These are phyloP conservation scores for Atethmia centrago DNA, from an alignment of 2,888 invertebrate genomes.

Conservation along the genomic window DNA sequence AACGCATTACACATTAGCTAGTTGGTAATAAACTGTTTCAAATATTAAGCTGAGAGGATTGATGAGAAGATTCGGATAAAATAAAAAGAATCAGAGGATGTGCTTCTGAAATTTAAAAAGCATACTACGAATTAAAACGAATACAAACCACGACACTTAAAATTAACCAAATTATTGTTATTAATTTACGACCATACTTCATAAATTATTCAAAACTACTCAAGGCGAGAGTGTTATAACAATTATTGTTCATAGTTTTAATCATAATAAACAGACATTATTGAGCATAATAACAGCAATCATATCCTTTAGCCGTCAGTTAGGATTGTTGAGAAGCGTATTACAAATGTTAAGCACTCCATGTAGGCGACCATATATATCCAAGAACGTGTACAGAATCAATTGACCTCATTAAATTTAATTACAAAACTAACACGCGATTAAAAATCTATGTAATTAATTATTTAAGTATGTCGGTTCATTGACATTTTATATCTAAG, in stretches of 20 bases:
- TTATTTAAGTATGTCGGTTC: slow-evolving; percentile 72
- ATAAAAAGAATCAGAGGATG: background rate
- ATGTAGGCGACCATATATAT: slow-evolving; percentile 40
- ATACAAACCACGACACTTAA: slow-evolving; percentile 1
- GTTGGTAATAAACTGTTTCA: slow-evolving; percentile 5
- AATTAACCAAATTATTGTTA: slow-evolving; percentile 12
- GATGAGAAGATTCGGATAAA: background rate
- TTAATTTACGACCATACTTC: slow-evolving; percentile 25
- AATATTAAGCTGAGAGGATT: background rate
- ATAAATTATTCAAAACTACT: slow-evolving; percentile 27
- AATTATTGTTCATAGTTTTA: slow-evolving; percentile 57
- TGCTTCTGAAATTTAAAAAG: background rate
- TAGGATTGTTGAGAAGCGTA: slow-evolving; percentile 50
- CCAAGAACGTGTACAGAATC: slow-evolving; percentile 44
- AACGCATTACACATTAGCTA: too few species aligned
- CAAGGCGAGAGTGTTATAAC: slow-evolving; percentile 30
- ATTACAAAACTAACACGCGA: slow-evolving; percentile 66
- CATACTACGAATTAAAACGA: background rate
- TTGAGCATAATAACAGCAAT: slow-evolving; percentile 53
- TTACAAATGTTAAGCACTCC: slow-evolving; percentile 35
- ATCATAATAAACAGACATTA: slow-evolving; percentile 57
- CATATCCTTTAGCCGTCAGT: slow-evolving; percentile 46
- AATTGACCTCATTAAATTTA: slow-evolving; percentile 63
- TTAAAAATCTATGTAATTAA: slow-evolving; percentile 64
- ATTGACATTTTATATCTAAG: slow-evolving; percentile 78